Percentiles rank a stretch among this genome's conserved stretches.
Evolutionary conservation across 1,140 invertebrate genomes (phyloP).

Genomic region (Drosophila mayri): DNA sequence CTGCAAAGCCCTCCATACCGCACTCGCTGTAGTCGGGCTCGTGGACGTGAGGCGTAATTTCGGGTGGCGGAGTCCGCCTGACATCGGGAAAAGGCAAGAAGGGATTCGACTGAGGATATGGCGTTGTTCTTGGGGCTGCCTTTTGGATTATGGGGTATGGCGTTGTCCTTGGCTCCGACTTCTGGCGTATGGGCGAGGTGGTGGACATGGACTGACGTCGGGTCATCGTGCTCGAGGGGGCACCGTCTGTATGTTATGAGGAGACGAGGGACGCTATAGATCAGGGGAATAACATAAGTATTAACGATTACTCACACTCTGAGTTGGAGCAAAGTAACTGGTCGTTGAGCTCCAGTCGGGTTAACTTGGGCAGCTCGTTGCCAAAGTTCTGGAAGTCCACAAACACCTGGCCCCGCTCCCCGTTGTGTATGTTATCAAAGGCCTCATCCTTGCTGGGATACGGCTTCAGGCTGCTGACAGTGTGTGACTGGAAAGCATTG

Average conservation of each 20-base stretch:
- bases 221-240: constrained; percentile 51
- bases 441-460: constrained; percentile 51
- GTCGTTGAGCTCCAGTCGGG: constrained; percentile 39
- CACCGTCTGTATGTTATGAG: constrained; percentile 19
- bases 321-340: constrained; percentile 35
- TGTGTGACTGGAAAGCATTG: constrained; percentile 23
- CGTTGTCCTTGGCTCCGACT: not conserved
- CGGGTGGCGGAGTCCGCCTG: not conserved
- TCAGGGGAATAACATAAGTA: not conserved
- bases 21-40: constrained; percentile 24
- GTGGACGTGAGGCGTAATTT: not conserved
- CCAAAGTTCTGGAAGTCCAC: constrained; percentile 40
- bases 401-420: constrained; percentile 38
- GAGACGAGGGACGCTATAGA: not conserved
- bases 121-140: not conserved
- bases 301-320: constrained; percentile 47
- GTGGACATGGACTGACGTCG: constrained; percentile 32
- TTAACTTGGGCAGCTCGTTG: constrained; percentile 57
- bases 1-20: constrained; percentile 53
- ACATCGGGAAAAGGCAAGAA: constrained; percentile 1
- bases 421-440: constrained; percentile 42
- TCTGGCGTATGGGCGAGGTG: not conserved
- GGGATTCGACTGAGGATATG: constrained; percentile 31
- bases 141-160: not conserved
- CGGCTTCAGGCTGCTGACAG: constrained; percentile 34